Evolutionary conservation across 2,888 invertebrate species (phyloP).

Genomic region (Seira musarum): DNA sequence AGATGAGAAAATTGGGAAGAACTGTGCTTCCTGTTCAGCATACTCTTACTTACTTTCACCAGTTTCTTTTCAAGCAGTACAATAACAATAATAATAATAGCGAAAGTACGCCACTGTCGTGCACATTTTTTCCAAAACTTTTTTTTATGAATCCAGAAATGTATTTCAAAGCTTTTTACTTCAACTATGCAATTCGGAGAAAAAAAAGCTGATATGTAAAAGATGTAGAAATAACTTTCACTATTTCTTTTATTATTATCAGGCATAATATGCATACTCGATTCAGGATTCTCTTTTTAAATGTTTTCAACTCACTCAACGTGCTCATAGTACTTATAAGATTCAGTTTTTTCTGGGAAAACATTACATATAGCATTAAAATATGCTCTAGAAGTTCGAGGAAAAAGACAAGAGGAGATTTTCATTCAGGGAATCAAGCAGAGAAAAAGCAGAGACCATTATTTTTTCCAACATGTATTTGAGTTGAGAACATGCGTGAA

Average conservation of each 20-base stretch:
- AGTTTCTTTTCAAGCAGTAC: not conserved
- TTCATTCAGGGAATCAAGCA: slow-evolving; percentile 65
- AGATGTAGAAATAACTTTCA: slow-evolving; percentile 23
- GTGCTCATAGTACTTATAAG: not conserved
- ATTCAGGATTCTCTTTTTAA: too few species aligned
- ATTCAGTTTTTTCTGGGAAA: not conserved
- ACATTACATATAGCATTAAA: not conserved
- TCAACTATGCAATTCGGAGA: slow-evolving; percentile 1
- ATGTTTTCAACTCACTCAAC: too few species aligned
- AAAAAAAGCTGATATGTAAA: slow-evolving; percentile 9
- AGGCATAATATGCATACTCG: too few species aligned
- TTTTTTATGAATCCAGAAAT: slow-evolving; percentile 6
- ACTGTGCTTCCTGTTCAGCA: slow-evolving; percentile 52
- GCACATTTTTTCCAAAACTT: slow-evolving; percentile 36
- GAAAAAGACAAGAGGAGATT: slow-evolving; percentile 35
- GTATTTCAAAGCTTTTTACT: slow-evolving; percentile 10
- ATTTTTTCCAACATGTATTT: slow-evolving; percentile 58
- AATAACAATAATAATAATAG: slow-evolving; percentile 44
- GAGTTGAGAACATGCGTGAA: slow-evolving; percentile 69
- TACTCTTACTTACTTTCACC: slow-evolving; percentile 22
- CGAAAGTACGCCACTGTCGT: slow-evolving; percentile 27
- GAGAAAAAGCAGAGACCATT: slow-evolving; percentile 57
- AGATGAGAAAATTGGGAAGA: slow-evolving; percentile 51
- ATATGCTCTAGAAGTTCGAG: slow-evolving; percentile 7
- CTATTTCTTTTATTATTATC: slow-evolving; percentile 6